These are phyloP conservation scores for Piprites chloris DNA, from an alignment of 2,113 vertebrate genomes.

Conservation along the genomic window DNA sequence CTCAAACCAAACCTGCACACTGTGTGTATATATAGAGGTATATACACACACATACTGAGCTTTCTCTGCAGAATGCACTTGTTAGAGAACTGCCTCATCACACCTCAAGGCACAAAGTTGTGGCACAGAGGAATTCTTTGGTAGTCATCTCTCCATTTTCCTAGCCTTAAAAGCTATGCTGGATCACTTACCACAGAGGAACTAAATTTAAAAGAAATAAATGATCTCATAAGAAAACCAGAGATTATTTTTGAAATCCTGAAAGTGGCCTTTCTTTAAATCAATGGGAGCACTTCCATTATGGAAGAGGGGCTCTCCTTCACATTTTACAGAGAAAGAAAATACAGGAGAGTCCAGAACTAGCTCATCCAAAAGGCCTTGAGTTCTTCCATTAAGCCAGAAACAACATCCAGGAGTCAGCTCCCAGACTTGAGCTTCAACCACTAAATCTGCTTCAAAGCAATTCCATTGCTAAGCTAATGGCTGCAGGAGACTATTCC, in stretches of 20 bases:
- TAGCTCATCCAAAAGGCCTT: not conserved
- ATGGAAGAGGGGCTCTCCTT: not conserved
- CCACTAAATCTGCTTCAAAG: slow-evolving; percentile 48
- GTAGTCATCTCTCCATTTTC: not conserved
- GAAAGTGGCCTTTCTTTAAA: not conserved
- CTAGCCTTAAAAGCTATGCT: not conserved
- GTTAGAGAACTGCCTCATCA: not conserved
- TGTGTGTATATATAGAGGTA: no score
- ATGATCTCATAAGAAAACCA: not conserved
- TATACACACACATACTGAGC: not conserved
- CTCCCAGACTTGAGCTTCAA: not conserved
- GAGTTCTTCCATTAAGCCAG: not conserved
- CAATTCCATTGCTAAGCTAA: slow-evolving; percentile 19
- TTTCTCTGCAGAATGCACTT: not conserved
- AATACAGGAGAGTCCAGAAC: not conserved
- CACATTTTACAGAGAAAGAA: not conserved
- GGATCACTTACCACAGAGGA: not conserved
- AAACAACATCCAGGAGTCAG: not conserved
- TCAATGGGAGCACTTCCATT: not conserved
- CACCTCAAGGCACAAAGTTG: not conserved
- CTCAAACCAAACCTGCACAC: not conserved
- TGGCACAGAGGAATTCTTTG: not conserved
- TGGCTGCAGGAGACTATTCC: not conserved
- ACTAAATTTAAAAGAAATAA: not conserved
- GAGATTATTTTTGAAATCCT: not conserved